Base-by-base conservation (phyloP, 2,113 vertebrate genomes). In the Esox niger region DNA sequence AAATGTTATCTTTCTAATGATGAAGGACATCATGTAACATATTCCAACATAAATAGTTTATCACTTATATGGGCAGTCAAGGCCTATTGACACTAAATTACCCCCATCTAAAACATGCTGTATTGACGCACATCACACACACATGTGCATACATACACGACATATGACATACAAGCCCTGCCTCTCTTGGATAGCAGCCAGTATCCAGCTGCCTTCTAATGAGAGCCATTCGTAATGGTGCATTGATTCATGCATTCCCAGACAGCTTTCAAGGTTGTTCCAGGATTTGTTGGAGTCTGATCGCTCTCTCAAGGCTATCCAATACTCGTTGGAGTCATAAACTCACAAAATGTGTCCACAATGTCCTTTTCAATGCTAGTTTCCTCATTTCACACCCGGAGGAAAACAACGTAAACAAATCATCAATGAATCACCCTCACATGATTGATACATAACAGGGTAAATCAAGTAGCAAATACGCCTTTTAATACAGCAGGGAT, bases 1-100 rank as follows among this genome's bases (percentile, higher is more conserved):
- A 61, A 62, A 57, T 17, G 66, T 57, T 68, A 64, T 77, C 71
- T 60, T 57, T 10, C 55, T 57, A 25, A 57, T 54, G 49, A 54
- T 3, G 13, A 58, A 63, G n/a, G n/a, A n/a, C n/a, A n/a, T n/a
- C n/a, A n/a, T n/a, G n/a, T n/a, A n/a, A n/a, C n/a, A n/a, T n/a
- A n/a, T n/a, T n/a, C n/a, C 49, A 69, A 35, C 2, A 38, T 71
- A 66, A 73, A 64, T 69, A 62, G 62, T 9, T 6, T 5, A 57
- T 4, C 55, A n/a, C n/a, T n/a, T n/a, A n/a, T n/a, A n/a, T n/a
- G 20, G 8, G 20, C n/a, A 49, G 46, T 5, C 46, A 6, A n/a
- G 46, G n/a, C 11, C 20, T 49, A 49, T 11, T 21, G 46, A 15
- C 11, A 11, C n/a, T 27, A 60, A 31, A 46, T 30, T 25, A 11